phyloP scores from a whole-genome alignment of 2,113 vertebrate genomes.

The Otus sunia region DNA sequence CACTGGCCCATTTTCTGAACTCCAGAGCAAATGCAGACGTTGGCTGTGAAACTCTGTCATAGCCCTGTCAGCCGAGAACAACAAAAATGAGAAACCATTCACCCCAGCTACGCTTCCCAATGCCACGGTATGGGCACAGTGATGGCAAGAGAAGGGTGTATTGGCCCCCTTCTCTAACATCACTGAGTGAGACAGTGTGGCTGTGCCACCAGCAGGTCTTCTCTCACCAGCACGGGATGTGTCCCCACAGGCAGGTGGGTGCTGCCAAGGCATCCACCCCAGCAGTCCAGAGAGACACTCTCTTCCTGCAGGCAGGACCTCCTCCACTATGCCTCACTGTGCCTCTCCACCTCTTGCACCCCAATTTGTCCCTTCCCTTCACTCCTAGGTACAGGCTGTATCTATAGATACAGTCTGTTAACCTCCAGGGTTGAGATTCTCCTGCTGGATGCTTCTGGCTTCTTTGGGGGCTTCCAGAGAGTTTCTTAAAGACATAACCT shows the following conservation, averaged over 20 bases:
- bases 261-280: not conserved
- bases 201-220: not conserved
- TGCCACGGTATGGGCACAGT: fast-evolving
- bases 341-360: fast-evolving
- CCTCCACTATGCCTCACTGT: too few species aligned
- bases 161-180: fast-evolving
- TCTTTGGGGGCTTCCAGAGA: not conserved
- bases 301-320: not conserved
- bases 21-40: not conserved
- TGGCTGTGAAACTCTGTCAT: not conserved
- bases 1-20: not conserved
- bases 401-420: not conserved
- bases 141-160: not conserved
- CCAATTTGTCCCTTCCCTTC: not conserved
- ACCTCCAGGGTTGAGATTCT: not conserved
- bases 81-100: not conserved
- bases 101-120: fast-evolving
- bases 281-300: not conserved
- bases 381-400: not conserved
- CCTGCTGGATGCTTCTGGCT: not conserved
- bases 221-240: not conserved
- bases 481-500: not conserved
- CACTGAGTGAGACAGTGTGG: not conserved
- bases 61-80: fast-evolving
- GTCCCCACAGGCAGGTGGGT: not conserved